A percentile compares a stretch with the other conserved stretches of the same genome.
phyloP scores from a whole-genome alignment of 2,888 invertebrate species.

The Carcina quercana region DNA sequence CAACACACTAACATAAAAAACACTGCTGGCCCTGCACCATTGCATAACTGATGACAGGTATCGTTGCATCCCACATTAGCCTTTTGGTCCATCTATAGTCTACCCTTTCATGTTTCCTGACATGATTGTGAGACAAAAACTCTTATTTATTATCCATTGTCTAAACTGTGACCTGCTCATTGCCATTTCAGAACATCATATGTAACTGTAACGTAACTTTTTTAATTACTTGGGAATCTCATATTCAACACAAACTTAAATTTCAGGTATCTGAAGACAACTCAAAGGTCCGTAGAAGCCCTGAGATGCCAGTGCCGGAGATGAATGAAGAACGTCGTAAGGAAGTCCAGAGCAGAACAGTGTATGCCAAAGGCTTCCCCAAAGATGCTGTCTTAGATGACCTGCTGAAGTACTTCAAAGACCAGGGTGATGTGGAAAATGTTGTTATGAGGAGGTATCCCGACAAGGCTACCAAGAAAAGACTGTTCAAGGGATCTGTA shows the following conservation, averaged over 20 bases:
- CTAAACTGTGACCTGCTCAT: no score
- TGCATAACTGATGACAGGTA: no score
- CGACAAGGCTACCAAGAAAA: constrained; percentile 77
- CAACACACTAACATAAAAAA: no score
- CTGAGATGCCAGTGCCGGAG: constrained; percentile 85
- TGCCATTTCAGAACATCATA: no score
- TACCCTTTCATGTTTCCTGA: no score
- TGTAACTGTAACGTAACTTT: no score
- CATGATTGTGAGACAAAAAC: no score
- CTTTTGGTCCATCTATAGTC: no score
- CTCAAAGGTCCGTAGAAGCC: constrained; percentile 82
- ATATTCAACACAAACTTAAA: no score
- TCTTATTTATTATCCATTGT: neutral
- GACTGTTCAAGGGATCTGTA: constrained; percentile 92
- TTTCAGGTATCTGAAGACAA: constrained; percentile 77
- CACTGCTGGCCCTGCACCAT: no score
- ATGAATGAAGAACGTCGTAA: constrained; percentile 88
- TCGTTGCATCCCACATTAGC: no score
- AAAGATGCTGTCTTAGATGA: constrained; percentile 80
- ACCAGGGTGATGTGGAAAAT: constrained; percentile 80
- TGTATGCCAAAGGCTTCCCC: constrained; percentile 93
- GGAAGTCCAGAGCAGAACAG: constrained; percentile 82
- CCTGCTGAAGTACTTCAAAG: constrained; percentile 81
- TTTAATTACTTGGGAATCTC: no score
- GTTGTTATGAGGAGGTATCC: constrained; percentile 76